Percentiles rank a stretch among this genome's conserved stretches.
Conservation (phyloP, 2,797 vertebrate genomes). For the Falco concolor region DNA sequence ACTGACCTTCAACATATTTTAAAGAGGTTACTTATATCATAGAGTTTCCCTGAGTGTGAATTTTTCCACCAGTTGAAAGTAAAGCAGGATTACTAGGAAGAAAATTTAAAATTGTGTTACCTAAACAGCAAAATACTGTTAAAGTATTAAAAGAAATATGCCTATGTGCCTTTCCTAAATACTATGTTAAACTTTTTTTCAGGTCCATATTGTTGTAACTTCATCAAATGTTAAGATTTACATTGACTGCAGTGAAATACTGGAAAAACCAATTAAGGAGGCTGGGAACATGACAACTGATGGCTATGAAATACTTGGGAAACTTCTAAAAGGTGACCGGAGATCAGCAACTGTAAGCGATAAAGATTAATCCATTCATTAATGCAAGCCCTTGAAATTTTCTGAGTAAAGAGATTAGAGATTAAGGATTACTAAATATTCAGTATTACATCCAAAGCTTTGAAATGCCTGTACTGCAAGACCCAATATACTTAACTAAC, state of each 20-base stretch:
- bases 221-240: conserved; percentile 86
- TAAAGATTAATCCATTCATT: neutral
- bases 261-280: conserved; percentile 85
- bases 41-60: neutral
- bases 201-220: conserved; percentile 94
- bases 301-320: conserved; percentile 94
- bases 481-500: neutral
- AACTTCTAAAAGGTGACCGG: conserved; percentile 83
- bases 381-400: neutral
- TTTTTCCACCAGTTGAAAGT: neutral
- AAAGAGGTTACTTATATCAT: neutral
- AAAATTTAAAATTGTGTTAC: neutral
- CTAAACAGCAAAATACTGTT: neutral
- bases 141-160: neutral
- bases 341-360: conserved; percentile 88
- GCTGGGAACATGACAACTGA: conserved; percentile 88
- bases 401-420: neutral
- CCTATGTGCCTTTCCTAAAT: neutral
- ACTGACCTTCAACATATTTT: neutral
- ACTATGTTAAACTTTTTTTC: neutral
- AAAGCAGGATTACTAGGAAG: neutral
- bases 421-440: neutral
- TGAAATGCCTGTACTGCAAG: neutral
- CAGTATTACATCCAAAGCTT: neutral
- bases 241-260: conserved; percentile 89